phyloP scores from a whole-genome alignment of 1,140 invertebrate genomes.

The Drosophila subpulchrella region DNA sequence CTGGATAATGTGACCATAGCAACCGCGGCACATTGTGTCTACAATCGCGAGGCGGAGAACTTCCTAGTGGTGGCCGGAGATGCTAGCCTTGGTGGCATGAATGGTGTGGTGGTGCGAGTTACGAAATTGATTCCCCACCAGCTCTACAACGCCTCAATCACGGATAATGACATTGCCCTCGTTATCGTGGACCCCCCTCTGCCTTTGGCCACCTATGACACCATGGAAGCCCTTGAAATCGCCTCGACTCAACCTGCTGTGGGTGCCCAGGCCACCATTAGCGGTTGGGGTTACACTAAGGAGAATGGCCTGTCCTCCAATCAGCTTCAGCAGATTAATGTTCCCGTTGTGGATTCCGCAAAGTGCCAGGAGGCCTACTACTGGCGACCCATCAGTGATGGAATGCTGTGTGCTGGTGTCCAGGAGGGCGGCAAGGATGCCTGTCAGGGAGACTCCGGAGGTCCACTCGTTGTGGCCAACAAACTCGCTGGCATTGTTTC shows the following conservation, averaged over 20 bases:
- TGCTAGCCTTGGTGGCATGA: constrained; percentile 42
- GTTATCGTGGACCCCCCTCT: constrained; percentile 52
- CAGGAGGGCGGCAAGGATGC: constrained; percentile 85
- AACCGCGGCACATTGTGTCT: constrained; percentile 86
- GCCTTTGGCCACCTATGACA: constrained; percentile 23
- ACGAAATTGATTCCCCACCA: constrained; percentile 56
- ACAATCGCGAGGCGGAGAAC: constrained; percentile 50
- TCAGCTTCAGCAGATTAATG: constrained; percentile 52
- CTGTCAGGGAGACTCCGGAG: constrained; percentile 85
- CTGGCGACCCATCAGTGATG: constrained; percentile 85
- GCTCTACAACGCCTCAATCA: constrained; percentile 60
- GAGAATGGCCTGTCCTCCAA: constrained; percentile 51
- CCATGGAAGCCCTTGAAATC: constrained; percentile 47
- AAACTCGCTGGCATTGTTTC: constrained; percentile 87
- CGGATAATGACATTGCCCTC: constrained; percentile 71
- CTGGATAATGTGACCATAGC: constrained; percentile 80
- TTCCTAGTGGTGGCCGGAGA: constrained; percentile 67
- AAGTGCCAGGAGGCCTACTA: constrained; percentile 80
- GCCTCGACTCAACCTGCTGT: constrained; percentile 16
- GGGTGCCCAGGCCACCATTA: constrained; percentile 51
- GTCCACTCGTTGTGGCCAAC: constrained; percentile 76
- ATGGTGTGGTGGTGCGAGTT: constrained; percentile 61
- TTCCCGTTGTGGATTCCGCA: constrained; percentile 82
- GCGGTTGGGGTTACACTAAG: constrained; percentile 66
- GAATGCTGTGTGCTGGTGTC: constrained; percentile 89